Evolutionary conservation across 2,888 invertebrate species (phyloP), one percentile per base, ranked within the genome.

Genomic region (Priapulus caudatus): DNA sequence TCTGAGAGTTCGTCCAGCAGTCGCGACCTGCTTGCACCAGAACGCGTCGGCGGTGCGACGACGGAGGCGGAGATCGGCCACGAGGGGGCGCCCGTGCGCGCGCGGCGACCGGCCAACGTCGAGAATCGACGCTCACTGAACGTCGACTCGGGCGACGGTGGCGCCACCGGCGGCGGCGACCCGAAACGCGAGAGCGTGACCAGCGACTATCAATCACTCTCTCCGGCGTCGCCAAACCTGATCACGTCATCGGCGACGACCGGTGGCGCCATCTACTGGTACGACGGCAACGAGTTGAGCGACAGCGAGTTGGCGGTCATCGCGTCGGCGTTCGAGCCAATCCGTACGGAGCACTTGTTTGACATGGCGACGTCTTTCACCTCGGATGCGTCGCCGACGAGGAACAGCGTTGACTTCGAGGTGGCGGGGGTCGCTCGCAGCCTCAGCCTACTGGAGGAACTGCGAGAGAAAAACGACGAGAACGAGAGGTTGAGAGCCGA

Each of bases 221-320:
- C n/a, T n/a, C n/a, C n/a, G n/a, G 10, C 33, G 33, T 33, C 33
- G 10, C 33, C 33, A 10, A n/a, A 33, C 33, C 33, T 10, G 33
- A 33, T 33, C 33, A n/a, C 33, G 33, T n/a, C 33, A 33, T n/a
- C 33, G n/a, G 33, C n/a, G n/a, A n/a, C n/a, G n/a, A n/a, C n/a
- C n/a, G n/a, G n/a, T n/a, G n/a, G n/a, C n/a, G n/a, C n/a, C n/a
- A n/a, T 33, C 10, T 33, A 33, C n/a, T 33, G 10, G 10, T 33
- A 33, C 33, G 33, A 33, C 33, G 33, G 33, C 33, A 33, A 33
- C n/a, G 33, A 33, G n/a, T 33, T 33, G 33, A 33, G 33, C n/a
- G 33, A 33, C n/a, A n/a, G n/a, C n/a, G 10, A 10, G 33, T 10
- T 33, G 10, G 33, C 33, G 10, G 10, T 33, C 10, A 33, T 33